phyloP scores from a whole-genome alignment of 30 jellyfish, hydroid and myxozoan species.

The Aurelia aurita region DNA sequence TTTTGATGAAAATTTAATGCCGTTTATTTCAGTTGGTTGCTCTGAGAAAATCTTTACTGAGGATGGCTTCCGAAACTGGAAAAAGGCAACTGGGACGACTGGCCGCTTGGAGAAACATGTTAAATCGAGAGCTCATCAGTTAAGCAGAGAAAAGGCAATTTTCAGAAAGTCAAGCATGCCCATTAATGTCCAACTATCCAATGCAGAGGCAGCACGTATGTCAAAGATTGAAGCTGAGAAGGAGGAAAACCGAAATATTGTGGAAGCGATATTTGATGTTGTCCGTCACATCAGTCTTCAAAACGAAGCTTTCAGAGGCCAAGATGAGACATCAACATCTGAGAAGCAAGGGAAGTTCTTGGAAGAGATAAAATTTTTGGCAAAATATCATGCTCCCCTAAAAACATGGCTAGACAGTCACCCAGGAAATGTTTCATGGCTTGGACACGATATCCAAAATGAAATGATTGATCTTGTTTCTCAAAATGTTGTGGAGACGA shows the following conservation, averaged over 20 bases:
- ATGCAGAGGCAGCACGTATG: constrained; percentile 49
- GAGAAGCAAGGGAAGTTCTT: constrained; percentile 39
- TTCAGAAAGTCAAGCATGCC: constrained; percentile 36
- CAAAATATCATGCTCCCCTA: constrained; percentile 44
- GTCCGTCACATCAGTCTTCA: constrained; percentile 48
- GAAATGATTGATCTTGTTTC: constrained; percentile 36
- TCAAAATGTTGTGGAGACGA: constrained; percentile 4
- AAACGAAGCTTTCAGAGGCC: constrained; percentile 56
- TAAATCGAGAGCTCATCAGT: constrained; percentile 36
- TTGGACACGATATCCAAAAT: constrained; percentile 12
- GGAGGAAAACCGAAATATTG: constrained; percentile 31
- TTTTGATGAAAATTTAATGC: not conserved
- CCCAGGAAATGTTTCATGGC: constrained; percentile 50
- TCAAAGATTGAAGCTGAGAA: constrained; percentile 24
- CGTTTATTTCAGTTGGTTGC: constrained; percentile 54
- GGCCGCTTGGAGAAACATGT: constrained; percentile 35
- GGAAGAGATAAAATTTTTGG: constrained; percentile 42
- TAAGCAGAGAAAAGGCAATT: constrained; percentile 34
- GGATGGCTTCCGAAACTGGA: constrained; percentile 56
- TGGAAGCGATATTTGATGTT: constrained; percentile 46
- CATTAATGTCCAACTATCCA: constrained; percentile 26
- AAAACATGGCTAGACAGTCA: constrained; percentile 37
- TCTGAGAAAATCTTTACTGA: constrained; percentile 38
- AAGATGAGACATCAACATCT: constrained; percentile 37
- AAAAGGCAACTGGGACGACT: constrained; percentile 43